Evolutionary conservation across 2,888 invertebrate species (phyloP), one percentile per base, ranked within the genome.

Genomic region (Zootermopsis nevadensis): DNA sequence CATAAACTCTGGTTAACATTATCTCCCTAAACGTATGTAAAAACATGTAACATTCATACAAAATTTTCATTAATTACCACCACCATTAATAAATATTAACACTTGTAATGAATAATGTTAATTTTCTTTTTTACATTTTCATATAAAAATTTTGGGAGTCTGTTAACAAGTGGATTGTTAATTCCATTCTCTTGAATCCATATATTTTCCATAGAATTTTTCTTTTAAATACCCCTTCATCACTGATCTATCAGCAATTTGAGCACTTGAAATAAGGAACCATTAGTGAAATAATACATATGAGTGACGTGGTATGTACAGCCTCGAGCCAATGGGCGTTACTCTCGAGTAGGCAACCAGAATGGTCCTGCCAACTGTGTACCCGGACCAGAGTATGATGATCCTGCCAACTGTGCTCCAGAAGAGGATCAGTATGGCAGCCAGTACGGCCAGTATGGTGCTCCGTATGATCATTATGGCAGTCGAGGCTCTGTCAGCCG

Each of bases 371-470:
- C 90, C 77, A 90, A 89, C 84, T 89, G 90, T 76, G 90, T 91
- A 38, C 92, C 91, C 87, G 91, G 91, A 0, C 97, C 97, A 83
- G 97, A 97, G 91, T 97, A 97, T 89, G 97, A 97, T 89, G 97
- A 97, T 89, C 97, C 97, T 60, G 97, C 97, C 12, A 97, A 97
- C 89, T 97, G 96, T 90, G 96, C 95, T 30, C 96, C 96, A 79
- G 97, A 97, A 89, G 97, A 97, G 89, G 97, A 97, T 89, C 97
- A 96, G 87, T 97, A 97, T 90, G 95, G 97, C 87, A 96, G 96
- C 87, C 96, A 96, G 87, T 97, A 97, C 89, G 92, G 93, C 67
- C 93, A 92, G 85, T 94, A 94, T 88, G 96, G 96, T 84, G 96
- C 96, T 77, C 96, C 97, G 84, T 97, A 96, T 90, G 96, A 96